Percentiles rank a stretch among this genome's conserved stretches.
phyloP scores from a whole-genome alignment of 30 jellyfish, hydroid and myxozoan species.

The Aurelia coerulea region DNA sequence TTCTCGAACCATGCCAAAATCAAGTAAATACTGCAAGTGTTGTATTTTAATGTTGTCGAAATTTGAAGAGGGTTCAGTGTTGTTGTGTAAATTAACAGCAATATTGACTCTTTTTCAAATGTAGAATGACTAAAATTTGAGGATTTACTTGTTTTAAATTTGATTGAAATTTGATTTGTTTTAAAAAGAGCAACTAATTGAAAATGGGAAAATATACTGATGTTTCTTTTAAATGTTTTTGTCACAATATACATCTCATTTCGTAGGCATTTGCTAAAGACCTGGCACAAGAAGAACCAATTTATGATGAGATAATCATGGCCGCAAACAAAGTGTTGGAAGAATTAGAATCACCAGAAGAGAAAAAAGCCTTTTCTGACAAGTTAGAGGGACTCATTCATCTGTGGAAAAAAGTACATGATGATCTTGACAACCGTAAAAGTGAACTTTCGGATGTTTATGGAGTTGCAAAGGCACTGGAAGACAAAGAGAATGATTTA shows the following conservation, averaged over 20 bases:
- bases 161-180: too few species aligned
- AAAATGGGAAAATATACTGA: too few species aligned
- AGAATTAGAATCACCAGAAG: conserved; percentile 52
- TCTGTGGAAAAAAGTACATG: conserved; percentile 54
- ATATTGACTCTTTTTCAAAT: too few species aligned
- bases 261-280: conserved; percentile 73
- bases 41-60: too few species aligned
- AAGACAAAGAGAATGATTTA: conserved; percentile 62
- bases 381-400: conserved; percentile 58
- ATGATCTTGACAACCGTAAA: conserved; percentile 51
- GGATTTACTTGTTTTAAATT: too few species aligned
- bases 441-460: conserved; percentile 36
- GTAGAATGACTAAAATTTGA: too few species aligned
- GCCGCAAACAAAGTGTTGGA: conserved; percentile 56
- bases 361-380: conserved; percentile 30
- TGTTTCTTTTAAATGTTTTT: too few species aligned
- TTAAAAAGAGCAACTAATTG: too few species aligned
- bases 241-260: neutral
- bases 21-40: too few species aligned
- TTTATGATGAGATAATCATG: conserved; percentile 39
- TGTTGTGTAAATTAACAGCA: too few species aligned
- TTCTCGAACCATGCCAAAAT: too few species aligned
- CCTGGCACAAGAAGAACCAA: conserved; percentile 75
- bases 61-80: too few species aligned
- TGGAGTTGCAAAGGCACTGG: conserved; percentile 55